Evolutionary conservation across 37 sponge, comb jelly and placozoan species (phyloP), one percentile per base, ranked within the genome.

Genomic region (Bolinopsis microptera): DNA sequence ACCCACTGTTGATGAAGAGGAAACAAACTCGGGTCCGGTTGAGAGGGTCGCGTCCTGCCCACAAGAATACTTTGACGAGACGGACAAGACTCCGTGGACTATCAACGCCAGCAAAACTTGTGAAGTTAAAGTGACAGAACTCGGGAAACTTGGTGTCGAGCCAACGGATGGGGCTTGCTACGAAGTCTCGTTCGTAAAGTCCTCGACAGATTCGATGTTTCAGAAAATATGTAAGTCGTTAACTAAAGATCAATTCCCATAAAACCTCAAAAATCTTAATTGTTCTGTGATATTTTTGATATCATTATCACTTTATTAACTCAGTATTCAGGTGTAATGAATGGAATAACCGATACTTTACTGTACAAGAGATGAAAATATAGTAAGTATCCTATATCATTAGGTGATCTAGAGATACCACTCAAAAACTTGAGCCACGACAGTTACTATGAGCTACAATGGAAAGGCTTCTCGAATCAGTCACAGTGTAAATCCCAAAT

Each of bases 31-130:
- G 22, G 61, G 61, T 48, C 61, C 61, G 5, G 13, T 18, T 18
- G 61, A 48, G 61, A n/a, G n/a, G n/a, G 61, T 48, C 61, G 61
- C 13, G 61, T 72, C 75, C 26, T 72, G 75, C 75, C 31, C 31
- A 2, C 31, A 2, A n/a, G 31, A 72, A 21, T 72, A 72, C 75
- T 23, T 23, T 3, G 75, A 72, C 26, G 26, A n/a, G 3, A 21
- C 75, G 3, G 26, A 3, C 26, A 72, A 72, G 26, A 30, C 31
- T 5, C 75, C 75, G 3, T 72, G 75, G 75, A 72, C 31, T 23
- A n/a, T 72, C 5, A 72, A 72, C 18, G 26, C 75, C 75, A 72
- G 75, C 18, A n/a, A 72, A 2, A 72, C 75, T n/a, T 72, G 75
- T 21, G 75, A 72, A 28, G 26, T 72, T 5, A 28, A 30, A 28